A percentile compares a stretch with the other conserved stretches of the same genome.
Conservation (phyloP, 2,888 invertebrate genomes). For the Pyrgus malvae region DNA sequence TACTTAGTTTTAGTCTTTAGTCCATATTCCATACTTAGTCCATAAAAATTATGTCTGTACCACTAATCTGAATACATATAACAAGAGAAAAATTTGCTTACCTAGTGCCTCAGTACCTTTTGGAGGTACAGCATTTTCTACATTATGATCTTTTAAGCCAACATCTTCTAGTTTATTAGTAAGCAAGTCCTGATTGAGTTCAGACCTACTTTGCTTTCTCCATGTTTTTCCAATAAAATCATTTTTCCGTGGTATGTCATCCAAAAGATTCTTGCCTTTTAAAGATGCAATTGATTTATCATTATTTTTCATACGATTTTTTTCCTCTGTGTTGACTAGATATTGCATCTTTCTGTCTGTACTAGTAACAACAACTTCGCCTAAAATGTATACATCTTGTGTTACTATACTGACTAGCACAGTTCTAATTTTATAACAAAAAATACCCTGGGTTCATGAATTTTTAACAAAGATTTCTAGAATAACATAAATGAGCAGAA, state of each 20-base stretch:
- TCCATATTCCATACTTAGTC: too few relatives aligned
- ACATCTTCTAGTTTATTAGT: not conserved
- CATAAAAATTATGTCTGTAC: too few relatives aligned
- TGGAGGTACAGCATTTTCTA: not conserved
- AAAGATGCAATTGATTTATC: slow-evolving; percentile 70
- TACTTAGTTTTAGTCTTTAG: too few relatives aligned
- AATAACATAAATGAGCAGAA: too few relatives aligned
- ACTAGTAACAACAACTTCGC: slow-evolving; percentile 46
- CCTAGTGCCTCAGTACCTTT: slow-evolving; percentile 2
- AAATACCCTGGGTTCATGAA: too few relatives aligned
- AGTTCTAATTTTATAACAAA: too few relatives aligned
- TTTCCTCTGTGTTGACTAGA: slow-evolving; percentile 57
- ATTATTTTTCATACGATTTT: slow-evolving; percentile 66
- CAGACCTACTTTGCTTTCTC: slow-evolving; percentile 53
- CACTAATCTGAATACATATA: too few relatives aligned
- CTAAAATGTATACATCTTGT: slow-evolving; percentile 53
- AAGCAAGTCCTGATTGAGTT: slow-evolving; percentile 36
- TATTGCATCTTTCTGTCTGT: slow-evolving; percentile 55
- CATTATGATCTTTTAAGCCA: not conserved
- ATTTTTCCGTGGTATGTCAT: slow-evolving; percentile 50
- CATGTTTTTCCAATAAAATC: slow-evolving; percentile 57
- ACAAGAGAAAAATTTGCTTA: not conserved
- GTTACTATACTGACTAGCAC: not conserved
- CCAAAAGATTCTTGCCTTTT: slow-evolving; percentile 64
- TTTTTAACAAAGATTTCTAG: too few relatives aligned